phyloP scores from a whole-genome alignment of 1,140 invertebrate genomes.

The Brachionus koreanus region DNA sequence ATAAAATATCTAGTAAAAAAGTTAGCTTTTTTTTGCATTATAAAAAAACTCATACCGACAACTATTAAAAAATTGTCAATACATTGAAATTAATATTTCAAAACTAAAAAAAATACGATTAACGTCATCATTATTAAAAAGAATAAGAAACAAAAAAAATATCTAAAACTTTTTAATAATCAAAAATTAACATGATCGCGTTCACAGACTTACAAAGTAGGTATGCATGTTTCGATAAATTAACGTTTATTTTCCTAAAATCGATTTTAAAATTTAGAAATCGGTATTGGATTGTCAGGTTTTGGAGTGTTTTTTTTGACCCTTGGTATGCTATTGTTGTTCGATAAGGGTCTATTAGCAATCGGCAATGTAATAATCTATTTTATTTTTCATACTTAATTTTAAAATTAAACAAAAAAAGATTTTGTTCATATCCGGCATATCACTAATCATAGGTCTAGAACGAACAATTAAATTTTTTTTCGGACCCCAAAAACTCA shows the following conservation, averaged over 20 bases:
- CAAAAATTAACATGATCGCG: conserved; percentile 14
- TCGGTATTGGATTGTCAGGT: conserved; percentile 89
- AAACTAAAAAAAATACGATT: background rate
- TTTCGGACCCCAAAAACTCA: conserved; percentile 93
- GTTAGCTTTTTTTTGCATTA: background rate
- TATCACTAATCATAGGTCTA: conserved; percentile 91
- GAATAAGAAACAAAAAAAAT: background rate
- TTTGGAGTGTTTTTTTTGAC: conserved; percentile 94
- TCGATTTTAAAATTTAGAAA: conserved; percentile 67
- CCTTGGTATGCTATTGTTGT: conserved; percentile 85
- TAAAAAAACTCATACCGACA: background rate
- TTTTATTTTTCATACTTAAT: background rate
- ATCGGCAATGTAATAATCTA: conserved; percentile 83
- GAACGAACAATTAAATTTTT: conserved; percentile 94
- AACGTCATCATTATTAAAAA: background rate
- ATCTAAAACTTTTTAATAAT: background rate
- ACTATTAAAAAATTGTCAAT: background rate
- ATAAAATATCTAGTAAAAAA: background rate
- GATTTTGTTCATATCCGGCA: conserved; percentile 89
- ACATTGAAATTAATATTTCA: background rate
- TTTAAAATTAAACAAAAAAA: conserved; percentile 52
- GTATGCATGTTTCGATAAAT: background rate
- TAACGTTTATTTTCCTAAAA: background rate
- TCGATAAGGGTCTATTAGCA: conserved; percentile 94
- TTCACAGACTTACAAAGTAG: conserved; percentile 43